Evolutionary conservation across 2,888 invertebrate genomes (phyloP), one percentile per base, ranked within the genome.

Genomic region (Craniophora ligustri): DNA sequence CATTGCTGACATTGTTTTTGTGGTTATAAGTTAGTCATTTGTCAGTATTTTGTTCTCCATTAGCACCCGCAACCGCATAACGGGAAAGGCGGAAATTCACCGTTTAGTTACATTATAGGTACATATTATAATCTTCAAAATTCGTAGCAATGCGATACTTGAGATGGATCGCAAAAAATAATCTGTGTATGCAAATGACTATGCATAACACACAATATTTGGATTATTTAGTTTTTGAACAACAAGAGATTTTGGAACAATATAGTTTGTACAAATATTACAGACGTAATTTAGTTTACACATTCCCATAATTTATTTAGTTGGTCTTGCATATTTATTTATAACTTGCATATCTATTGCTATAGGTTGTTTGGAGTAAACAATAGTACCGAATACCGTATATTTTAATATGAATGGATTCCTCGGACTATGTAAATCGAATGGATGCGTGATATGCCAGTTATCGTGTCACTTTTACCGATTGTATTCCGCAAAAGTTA

Each of bases 391-490:
- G n/a, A 14, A 34, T 34, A 23, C 14, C 16, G 16, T 14, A 28
- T 18, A 32, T 38, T 41, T 59, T 7, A 36, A 16, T 41, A 38
- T 30, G 5, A 34, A 30, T 35, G 28, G 3, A 1, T 16, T 11
- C 10, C 14, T 18, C 4, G 18, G 26, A 11, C 26, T 6, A 31
- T 26, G 18, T 19, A 19, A 53, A 62, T 31, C 4, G 7, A 14
- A 8, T n/a, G 18, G 4, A 19, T 36, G 19, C 61, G 35, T 60
- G 49, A 14, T 35, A 59, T 34, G 11, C 21, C n/a, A 21, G 13
- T 1, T 48, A 21, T 40, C 39, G 39, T 48, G 67, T 40, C 30
- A 21, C 19, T 35, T 31, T 40, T 21, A 67, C 49, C 6, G 18
- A 45, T 36, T 31, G 30, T 10, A 39, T 34, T 34, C n/a, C 18